phyloP scores from a whole-genome alignment of 2,113 vertebrate species.

The Ailuropoda melanoleuca region DNA sequence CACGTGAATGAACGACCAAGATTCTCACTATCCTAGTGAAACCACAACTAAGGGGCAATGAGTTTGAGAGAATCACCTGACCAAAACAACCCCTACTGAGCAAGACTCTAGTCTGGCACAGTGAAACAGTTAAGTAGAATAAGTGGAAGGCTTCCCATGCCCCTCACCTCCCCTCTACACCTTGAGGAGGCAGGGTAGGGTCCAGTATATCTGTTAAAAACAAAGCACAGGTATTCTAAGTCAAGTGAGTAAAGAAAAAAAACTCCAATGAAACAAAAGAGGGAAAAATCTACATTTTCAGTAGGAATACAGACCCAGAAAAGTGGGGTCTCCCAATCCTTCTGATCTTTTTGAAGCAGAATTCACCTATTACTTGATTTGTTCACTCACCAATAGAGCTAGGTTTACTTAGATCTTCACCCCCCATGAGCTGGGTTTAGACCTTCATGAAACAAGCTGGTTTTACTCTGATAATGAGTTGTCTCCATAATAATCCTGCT shows the following conservation, averaged over 20 bases:
- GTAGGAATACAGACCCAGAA: neutral
- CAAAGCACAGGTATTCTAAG: neutral
- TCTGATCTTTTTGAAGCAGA: neutral
- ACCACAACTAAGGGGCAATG: neutral
- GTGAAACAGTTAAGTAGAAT: neutral
- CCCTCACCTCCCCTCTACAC: neutral
- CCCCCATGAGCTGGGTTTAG: neutral
- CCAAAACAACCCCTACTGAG: neutral
- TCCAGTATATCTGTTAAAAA: neutral
- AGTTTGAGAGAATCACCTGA: neutral
- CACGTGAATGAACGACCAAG: neutral
- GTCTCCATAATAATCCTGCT: neutral
- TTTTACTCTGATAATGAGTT: neutral
- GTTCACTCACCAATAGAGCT: neutral
- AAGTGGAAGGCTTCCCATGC: neutral
- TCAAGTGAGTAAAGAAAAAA: neutral
- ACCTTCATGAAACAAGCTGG: neutral
- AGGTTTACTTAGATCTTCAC: neutral
- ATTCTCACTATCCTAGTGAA: neutral
- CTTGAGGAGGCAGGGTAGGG: neutral
- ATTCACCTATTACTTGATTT: fast-evolving
- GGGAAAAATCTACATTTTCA: neutral
- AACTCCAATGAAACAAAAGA: neutral
- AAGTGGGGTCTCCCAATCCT: neutral
- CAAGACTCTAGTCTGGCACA: neutral